Evolutionary conservation across 2,113 vertebrate genomes (phyloP), one percentile per base, ranked within the genome.

Genomic region (Telmatochromis brachygnathus): DNA sequence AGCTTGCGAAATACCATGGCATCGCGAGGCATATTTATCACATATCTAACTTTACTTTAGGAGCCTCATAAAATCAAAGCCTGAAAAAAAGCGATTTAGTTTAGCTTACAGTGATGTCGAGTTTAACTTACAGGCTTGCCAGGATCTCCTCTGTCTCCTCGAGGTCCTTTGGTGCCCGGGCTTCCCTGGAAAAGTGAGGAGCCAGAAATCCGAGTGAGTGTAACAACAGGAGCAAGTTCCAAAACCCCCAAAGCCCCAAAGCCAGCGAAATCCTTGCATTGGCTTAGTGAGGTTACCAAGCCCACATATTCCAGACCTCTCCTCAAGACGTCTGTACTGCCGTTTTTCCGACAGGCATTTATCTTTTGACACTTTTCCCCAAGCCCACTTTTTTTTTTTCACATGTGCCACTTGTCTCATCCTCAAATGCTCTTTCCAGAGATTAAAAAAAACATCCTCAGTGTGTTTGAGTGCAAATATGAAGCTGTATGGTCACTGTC

Each of bases 111-210:
- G 33, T 26, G 56, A 84, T 60, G 49, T 55, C 19, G 14, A n/a
- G 12, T 77, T 60, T 68, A 4, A 97, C 97, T 99, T 96, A 99
- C 98, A 91, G 96, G 6, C 6, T 96, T 95, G 83, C 99, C 99
- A 12, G 84, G 88, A 82, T 97, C 94, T 85, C 99, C 99, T 94
- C 98, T 97, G 92, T 99, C 98, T 90, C 99, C 99, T 96, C 98
- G 96, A 70, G 98, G 97, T 87, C 99, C 99, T 95, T 98, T 99
- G 86, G 97, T 94, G 1, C 99, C 99, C 82, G 98, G 98, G 77
- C 97, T 95, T 73, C 99, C 99, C 99, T 99, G 95, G 88, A 96
- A 95, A 81, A 88, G 92, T 7, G 79, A 87, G 49, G 45, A 89
- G 81, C 80, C 89, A 91, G 56, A 91, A 84, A 88, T 45, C 6